A percentile compares a stretch with the other conserved stretches of the same genome.
Conservation (phyloP, 2,888 invertebrate species). For the Coenonympha arcania region DNA sequence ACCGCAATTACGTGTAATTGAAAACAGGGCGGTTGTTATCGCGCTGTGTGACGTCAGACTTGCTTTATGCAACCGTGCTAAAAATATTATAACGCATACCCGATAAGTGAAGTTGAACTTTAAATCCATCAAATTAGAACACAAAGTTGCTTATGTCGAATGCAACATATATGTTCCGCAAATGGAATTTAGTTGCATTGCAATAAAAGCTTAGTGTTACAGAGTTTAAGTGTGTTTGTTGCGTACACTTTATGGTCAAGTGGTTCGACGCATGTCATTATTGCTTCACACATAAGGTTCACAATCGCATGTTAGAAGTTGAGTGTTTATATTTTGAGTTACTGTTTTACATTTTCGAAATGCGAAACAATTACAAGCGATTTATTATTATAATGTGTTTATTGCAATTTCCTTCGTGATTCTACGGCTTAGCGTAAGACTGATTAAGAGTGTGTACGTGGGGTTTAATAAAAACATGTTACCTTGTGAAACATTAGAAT, state of each 20-base stretch:
- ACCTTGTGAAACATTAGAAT: neutral
- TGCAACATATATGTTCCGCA: slow-evolving; percentile 2
- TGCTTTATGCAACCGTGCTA: slow-evolving; percentile 26
- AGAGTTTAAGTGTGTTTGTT: slow-evolving; percentile 15
- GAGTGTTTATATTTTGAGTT: slow-evolving; percentile 13
- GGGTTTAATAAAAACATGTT: neutral
- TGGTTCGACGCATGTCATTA: neutral
- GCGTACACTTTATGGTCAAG: slow-evolving; percentile 7
- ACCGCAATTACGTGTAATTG: slow-evolving; percentile 69
- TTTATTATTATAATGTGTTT: slow-evolving; percentile 22
- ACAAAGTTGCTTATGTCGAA: neutral
- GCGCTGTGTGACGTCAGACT: slow-evolving; percentile 43
- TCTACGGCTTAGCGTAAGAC: slow-evolving; percentile 10
- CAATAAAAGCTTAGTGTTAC: slow-evolving; percentile 21
- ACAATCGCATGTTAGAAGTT: slow-evolving; percentile 7
- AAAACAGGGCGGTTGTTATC: slow-evolving; percentile 62
- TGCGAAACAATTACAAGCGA: slow-evolving; percentile 19
- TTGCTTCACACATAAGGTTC: slow-evolving; percentile 2
- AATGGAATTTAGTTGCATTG: slow-evolving; percentile 17
- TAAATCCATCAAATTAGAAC: slow-evolving; percentile 6
- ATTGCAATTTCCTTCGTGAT: slow-evolving; percentile 19
- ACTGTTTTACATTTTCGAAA: slow-evolving; percentile 18
- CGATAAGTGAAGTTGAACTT: slow-evolving; percentile 1
- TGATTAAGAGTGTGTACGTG: slow-evolving; percentile 2
- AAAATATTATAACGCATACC: slow-evolving; percentile 14